Evolutionary conservation across 2,888 invertebrate species (phyloP), one percentile per base, ranked within the genome.

Genomic region (Bhutanitis thaidina): DNA sequence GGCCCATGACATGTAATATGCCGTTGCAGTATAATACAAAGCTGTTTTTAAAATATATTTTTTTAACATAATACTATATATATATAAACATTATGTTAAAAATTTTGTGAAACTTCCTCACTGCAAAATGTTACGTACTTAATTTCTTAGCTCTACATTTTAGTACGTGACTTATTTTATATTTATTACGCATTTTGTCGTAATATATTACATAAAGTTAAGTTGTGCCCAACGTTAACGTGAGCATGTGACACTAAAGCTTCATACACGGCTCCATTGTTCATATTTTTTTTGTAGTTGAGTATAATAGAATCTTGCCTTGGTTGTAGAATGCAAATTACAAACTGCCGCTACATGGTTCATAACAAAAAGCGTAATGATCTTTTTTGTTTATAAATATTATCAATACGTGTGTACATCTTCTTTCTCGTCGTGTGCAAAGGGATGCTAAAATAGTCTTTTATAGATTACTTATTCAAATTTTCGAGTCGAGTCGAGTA

Each of bases 241-340:
- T 41, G 29, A 41, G 7, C 16, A 16, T 12, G 32, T 12, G 9
- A 32, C 16, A 20, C 37, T n/a, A n/a, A 15, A 14, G 29, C n/a
- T 41, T 43, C 32, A 43, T 32, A 37, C 20, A 16, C 16, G 16
- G 7, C 7, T 29, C 12, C 27, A 36, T 49, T 49, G 41, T 49
- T 49, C 14, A 16, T 37, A 5, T 46, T 46, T 30, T 48, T 43
- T 39, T 27, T 37, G 36, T 10, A 20, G 7, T 7, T 9, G 1
- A 14, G 29, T 15, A 36, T 40, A 36, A 41, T 30, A 36, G 36
- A 37, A 49, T 5, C 12, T 45, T 14, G 20, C 20, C 30, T 46
- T 38, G 36, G 10, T 16, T 36, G 14, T 20, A 37, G 16, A 37
- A 46, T 38, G 38, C 30, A 38, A 30, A 15, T 36, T 32, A 38